phyloP scores from a whole-genome alignment of 2,113 vertebrate species.

The Smithornis capensis region DNA sequence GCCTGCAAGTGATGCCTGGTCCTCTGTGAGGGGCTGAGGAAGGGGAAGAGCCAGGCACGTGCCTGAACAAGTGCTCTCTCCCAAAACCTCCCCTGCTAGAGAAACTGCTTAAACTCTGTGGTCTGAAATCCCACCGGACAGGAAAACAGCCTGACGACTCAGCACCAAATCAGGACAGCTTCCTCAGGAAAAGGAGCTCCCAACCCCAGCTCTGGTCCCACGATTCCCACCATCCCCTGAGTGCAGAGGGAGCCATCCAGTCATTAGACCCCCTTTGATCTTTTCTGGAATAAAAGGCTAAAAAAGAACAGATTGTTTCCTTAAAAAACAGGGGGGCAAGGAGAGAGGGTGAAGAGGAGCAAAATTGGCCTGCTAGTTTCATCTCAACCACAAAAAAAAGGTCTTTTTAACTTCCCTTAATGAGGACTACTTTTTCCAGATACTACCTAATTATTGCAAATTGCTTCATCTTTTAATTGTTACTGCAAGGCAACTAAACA shows the following conservation, averaged over 20 bases:
- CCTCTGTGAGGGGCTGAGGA: background rate
- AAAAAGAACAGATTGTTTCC: conserved; percentile 64
- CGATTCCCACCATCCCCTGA: background rate
- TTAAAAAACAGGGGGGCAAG: background rate
- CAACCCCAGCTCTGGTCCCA: rapidly evolving
- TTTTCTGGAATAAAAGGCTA: conserved; percentile 49
- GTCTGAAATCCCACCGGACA: background rate
- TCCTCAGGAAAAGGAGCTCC: background rate
- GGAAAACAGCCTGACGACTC: background rate
- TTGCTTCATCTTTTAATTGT: conserved; percentile 78
- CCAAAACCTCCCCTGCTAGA: background rate
- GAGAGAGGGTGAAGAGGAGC: background rate
- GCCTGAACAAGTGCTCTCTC: rapidly evolving
- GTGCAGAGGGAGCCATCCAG: background rate
- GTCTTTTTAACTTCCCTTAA: conserved; percentile 74
- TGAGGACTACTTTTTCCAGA: conserved; percentile 72
- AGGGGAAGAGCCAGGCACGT: background rate
- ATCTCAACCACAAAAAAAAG: conserved; percentile 56
- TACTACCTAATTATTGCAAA: conserved; percentile 80
- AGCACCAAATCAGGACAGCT: background rate
- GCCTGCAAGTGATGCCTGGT: rapidly evolving
- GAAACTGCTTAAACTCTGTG: background rate
- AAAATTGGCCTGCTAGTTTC: conserved; percentile 61
- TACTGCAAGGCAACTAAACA: conserved; percentile 80
- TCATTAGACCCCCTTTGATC: conserved; percentile 35